These are phyloP conservation scores for Platypus cylindrus DNA, from an alignment of 2,888 invertebrate species.

Conservation along the genomic window DNA sequence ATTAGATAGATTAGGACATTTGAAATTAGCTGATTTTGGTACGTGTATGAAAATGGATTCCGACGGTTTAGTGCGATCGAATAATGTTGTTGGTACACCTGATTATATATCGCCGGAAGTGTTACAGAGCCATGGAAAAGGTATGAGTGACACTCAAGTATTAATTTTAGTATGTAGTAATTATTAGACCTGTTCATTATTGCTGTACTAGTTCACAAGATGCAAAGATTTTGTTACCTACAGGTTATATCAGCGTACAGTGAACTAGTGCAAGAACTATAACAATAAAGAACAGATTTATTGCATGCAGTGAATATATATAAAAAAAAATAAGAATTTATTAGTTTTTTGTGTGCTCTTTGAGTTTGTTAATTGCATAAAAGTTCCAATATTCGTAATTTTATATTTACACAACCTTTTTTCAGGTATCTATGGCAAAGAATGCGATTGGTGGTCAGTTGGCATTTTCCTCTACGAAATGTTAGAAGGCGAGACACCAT, in stretches of 20 bases:
- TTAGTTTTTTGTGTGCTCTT: no score
- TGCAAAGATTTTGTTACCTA: no score
- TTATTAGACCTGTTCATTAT: no score
- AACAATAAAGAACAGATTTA: no score
- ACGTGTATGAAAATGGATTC: constrained; percentile 98
- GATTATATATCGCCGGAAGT: constrained; percentile 99
- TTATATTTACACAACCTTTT: constrained; percentile 4
- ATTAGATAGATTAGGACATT: constrained; percentile 85
- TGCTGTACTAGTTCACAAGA: constrained; percentile 1
- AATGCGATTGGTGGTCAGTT: constrained; percentile 99
- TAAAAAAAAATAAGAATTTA: no score
- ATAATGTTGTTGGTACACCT: constrained; percentile 97
- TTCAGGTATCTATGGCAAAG: constrained; percentile 72
- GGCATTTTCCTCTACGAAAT: constrained; percentile 98
- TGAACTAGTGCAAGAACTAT: no score
- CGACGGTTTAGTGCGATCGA: constrained; percentile 89
- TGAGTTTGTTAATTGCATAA: no score
- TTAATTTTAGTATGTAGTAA: no score
- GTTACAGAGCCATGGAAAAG: constrained; percentile 79
- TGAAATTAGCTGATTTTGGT: constrained; percentile 98
- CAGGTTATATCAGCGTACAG: no score
- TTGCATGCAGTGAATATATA: no score
- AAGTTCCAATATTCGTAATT: neutral
- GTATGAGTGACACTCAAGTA: no score
- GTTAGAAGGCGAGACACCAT: constrained; percentile 97